These are phyloP conservation scores for Paratilapia polleni DNA, from an alignment of 2,113 vertebrate species.

Conservation along the genomic window DNA sequence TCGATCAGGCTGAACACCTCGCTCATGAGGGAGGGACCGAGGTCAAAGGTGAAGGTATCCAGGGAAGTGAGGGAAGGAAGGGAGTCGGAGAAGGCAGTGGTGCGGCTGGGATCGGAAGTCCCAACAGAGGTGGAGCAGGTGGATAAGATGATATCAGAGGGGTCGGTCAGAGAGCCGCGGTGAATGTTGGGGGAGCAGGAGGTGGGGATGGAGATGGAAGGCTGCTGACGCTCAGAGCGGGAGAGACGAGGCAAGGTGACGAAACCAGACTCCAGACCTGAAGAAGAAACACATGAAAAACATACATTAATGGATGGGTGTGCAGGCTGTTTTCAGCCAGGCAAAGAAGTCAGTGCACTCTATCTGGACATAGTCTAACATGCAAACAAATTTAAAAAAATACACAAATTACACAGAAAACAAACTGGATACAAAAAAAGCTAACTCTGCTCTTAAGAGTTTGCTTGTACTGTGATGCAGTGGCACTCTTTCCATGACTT, in stretches of 20 bases:
- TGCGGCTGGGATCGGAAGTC: slow-evolving; percentile 66
- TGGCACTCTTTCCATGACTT: neutral
- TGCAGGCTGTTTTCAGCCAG: too few species aligned
- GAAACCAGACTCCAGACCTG: slow-evolving; percentile 92
- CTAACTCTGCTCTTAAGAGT: neutral
- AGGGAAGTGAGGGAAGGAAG: slow-evolving; percentile 89
- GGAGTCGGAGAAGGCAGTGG: slow-evolving; percentile 63
- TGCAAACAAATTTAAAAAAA: neutral
- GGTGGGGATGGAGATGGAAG: slow-evolving; percentile 63
- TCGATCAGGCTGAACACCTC: slow-evolving; percentile 91
- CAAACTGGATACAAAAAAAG: neutral
- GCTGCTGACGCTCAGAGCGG: slow-evolving; percentile 84
- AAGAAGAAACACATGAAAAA: neutral
- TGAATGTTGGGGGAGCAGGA: slow-evolving; percentile 72
- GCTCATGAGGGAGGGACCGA: slow-evolving; percentile 95
- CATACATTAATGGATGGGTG: too few species aligned
- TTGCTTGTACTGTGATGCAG: neutral
- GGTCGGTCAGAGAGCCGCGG: slow-evolving; percentile 73
- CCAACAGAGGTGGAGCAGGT: slow-evolving; percentile 79
- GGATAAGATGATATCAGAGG: slow-evolving; percentile 64
- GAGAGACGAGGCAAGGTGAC: slow-evolving; percentile 92
- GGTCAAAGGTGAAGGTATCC: slow-evolving; percentile 91
- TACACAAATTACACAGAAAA: neutral
- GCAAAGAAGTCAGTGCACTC: too few species aligned
- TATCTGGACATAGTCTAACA: neutral